Base-by-base conservation (phyloP, 2,113 vertebrate species). In the Talpa occidentalis region DNA sequence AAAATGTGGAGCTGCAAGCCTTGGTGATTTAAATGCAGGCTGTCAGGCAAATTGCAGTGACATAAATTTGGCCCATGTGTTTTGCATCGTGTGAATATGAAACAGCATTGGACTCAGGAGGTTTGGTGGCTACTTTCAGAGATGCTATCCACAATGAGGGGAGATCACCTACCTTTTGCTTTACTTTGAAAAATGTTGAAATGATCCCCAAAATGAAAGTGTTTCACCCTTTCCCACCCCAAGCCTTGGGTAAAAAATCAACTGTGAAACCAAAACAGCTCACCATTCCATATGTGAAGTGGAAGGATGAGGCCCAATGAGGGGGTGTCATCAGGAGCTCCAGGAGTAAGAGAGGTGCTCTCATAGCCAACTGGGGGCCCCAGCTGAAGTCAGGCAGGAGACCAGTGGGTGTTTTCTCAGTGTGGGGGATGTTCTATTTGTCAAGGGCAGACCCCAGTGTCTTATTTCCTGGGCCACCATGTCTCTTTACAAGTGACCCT, bases 1-100 rank as follows among this genome's bases (percentile, higher is more conserved):
- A 92, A 97, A 96, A 95, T 1, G 5, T 15, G 54, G 88, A 82
- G 77, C 70, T 40, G 47, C 90, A 83, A 59, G 82, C 73, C 78
- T 88, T 77, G 88, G 92, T 96, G 93, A 97, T 97, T 97, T 96
- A 97, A 98, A 96, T 74, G 69, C 85, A 80, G 93, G 93, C 97
- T 96, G 83, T 96, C 96, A 90, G 85, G 94, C 89, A 97, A 98
- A 97, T 73, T 94, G 85, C 87, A 96, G 54, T 3, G 79, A 93
- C 74, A 72, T 94, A 92, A 95, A 95, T 95, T 80, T 91, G 93
- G 72, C 79, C 88, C 42, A 22, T 1, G 16, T 85, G 96, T 89
- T 2, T 19, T 88, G 94, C 93, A 85, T 88, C 76, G 1, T 92
- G 81, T 94, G 94, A 95, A 96, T 91, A 94, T 32, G 79, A 96